Base-by-base conservation (phyloP, 2,888 invertebrate genomes). In the Taphrorychus bicolor region DNA sequence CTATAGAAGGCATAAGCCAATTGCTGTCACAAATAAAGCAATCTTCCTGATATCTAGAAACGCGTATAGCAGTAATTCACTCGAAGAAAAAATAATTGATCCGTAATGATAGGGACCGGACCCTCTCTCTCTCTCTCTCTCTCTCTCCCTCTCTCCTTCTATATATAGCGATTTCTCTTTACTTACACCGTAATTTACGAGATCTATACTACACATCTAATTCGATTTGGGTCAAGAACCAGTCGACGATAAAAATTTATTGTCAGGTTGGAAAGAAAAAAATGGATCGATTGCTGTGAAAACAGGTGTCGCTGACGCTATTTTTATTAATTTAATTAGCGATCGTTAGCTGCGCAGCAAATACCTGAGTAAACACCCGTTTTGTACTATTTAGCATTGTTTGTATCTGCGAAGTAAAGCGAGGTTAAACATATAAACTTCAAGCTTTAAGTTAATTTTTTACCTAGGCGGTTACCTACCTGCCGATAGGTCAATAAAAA, bases 51-150 rank as follows among this genome's bases (percentile, higher is more conserved):
- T 54, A 69, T 71, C 71, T 67, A 54, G 64, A 69, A 71, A 67
- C 11, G 32, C 32, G 32, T 32, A n/a, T 32, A 32, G 32, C 67
- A 69, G 66, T 69, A 64, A 71, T 69, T 69, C 70, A 67, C 63
- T 64, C 56, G 52, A 40, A 19, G 53, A 71, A 72, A 71, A 70
- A 63, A 65, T 70, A 70, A 73, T 72, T 73, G 73, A 72, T 73
- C 73, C 67, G 69, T 72, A 73, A 72, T 71, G 70, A 72, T 73
- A 65, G 70, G 51, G 41, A 22, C 32, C 32, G 11, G 32, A 32
- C 32, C 32, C 40, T n/a, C n/a, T n/a, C n/a, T n/a, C n/a, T n/a
- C n/a, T n/a, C n/a, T n/a, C n/a, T n/a, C n/a, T n/a, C n/a, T n/a
- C n/a, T n/a, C n/a, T n/a, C n/a, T n/a, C n/a, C n/a, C n/a, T n/a